phyloP scores from a whole-genome alignment of 2,113 vertebrate genomes.

The Motacilla alba region DNA sequence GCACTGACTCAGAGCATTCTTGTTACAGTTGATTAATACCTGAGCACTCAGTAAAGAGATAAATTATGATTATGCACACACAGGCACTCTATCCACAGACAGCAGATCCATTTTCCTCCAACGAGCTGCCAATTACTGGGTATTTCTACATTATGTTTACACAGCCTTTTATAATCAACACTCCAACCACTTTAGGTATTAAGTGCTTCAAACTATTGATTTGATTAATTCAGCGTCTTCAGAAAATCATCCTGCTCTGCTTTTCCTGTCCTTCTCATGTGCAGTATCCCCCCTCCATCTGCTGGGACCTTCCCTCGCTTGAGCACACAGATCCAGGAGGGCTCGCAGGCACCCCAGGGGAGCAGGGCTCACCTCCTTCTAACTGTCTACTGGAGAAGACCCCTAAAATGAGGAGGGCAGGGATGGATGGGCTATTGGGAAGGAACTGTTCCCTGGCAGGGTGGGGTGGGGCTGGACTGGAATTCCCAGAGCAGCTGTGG shows the following conservation, averaged over 20 bases:
- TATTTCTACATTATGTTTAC: constrained; percentile 7
- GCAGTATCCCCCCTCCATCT: background rate
- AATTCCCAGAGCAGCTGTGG: background rate
- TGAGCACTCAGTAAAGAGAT: background rate
- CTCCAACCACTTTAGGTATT: constrained; percentile 21
- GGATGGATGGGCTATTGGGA: rapidly evolving
- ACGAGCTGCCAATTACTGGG: background rate
- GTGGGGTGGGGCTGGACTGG: background rate
- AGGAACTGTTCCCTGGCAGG: background rate
- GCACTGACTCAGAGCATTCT: background rate
- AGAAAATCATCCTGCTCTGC: background rate
- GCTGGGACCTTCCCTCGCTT: background rate
- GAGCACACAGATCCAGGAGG: background rate
- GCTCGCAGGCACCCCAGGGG: background rate
- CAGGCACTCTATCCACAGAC: background rate
- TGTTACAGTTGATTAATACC: constrained; percentile 16
- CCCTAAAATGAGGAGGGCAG: background rate
- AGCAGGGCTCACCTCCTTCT: background rate
- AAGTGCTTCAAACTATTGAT: constrained; percentile 6
- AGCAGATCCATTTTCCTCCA: background rate
- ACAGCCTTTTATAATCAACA: background rate
- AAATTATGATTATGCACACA: background rate
- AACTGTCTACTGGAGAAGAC: background rate
- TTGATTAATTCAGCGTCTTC: background rate
- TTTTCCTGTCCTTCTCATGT: background rate